Base-by-base conservation (phyloP, 2,888 invertebrate genomes). In the Rambutsinella grinnellia region DNA sequence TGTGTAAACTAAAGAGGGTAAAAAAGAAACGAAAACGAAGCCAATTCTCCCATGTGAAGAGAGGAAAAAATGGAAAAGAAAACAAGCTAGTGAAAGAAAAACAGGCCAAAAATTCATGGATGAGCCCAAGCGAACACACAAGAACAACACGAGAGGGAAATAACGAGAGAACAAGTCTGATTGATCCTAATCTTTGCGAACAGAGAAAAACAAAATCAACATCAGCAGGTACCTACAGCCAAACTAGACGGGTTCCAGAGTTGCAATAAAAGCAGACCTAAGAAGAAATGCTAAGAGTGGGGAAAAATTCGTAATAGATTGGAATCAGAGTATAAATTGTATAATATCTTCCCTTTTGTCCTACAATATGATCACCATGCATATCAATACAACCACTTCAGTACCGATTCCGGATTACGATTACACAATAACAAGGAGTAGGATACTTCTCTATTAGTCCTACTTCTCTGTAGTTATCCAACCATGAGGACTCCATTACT, bases 131-230 rank as follows among this genome's bases (percentile, higher is more conserved):
- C 44, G 24, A 23, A 58, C 24, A 36, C 47, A 57, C 8, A 1
- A 54, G 47, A 3, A 46, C 26, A 57, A 58, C 47, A 49, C 54
- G 54, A 46, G n/a, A 19, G 68, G 24, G 61, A 61, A 69, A 46
- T 28, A 61, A n/a, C n/a, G 26, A 61, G 54, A 19, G 53, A 70
- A 27, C 49, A 13, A 74, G 66, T 62, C 78, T 78, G 78, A 78
- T 75, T 78, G 70, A 75, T 75, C 75, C 70, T 75, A 78, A 75
- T 78, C 78, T 70, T 58, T 60, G 69, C 54, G 49, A 69, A 54
- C 61, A 53, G n/a, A 36, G 47, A 27, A 36, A 36, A 26, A 27
- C n/a, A n/a, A n/a, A n/a, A n/a, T n/a, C n/a, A n/a, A n/a, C n/a
- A n/a, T n/a, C n/a, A n/a, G n/a, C n/a, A n/a, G 26, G 47, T 57